Percentiles rank a stretch among this genome's conserved stretches.
phyloP scores from a whole-genome alignment of 2,888 invertebrate genomes.

The Conus canariensis region DNA sequence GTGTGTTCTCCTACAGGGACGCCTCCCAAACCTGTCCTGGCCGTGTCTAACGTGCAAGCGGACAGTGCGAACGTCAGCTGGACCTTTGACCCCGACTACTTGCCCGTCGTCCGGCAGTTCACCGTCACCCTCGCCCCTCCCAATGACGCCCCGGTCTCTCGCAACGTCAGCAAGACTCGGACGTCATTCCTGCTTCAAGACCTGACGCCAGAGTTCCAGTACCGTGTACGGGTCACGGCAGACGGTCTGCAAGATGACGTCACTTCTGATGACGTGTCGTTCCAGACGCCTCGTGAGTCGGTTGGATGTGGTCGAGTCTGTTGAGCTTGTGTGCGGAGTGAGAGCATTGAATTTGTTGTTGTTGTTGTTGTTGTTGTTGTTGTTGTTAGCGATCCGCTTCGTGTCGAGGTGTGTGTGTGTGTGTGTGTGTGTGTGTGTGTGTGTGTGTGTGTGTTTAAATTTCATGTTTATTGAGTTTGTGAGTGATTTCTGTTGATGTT shows the following conservation, averaged over 20 bases:
- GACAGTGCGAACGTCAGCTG: conserved; percentile 1
- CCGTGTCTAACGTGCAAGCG: background rate
- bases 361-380: background rate
- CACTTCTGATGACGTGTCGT: background rate
- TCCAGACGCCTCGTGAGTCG: background rate
- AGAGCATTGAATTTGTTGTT: too few relatives aligned
- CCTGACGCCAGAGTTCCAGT: background rate
- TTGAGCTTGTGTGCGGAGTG: too few relatives aligned
- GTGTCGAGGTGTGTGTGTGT: background rate
- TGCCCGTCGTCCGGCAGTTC: background rate
- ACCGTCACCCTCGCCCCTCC: background rate
- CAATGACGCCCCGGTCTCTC: background rate
- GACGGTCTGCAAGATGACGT: background rate
- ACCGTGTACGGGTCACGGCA: background rate
- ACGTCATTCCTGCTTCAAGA: background rate
- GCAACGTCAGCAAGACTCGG: background rate
- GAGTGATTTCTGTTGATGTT: too few relatives aligned
- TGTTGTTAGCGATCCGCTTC: background rate
- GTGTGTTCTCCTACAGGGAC: background rate
- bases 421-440: background rate
- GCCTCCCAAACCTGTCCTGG: background rate
- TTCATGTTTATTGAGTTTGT: background rate
- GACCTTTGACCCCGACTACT: background rate
- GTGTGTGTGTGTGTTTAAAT: background rate
- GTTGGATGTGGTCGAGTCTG: too few relatives aligned